Percentiles rank a stretch among this genome's conserved stretches.
Conservation (phyloP, 2,797 vertebrate species). For the Sebastes matsubarae region DNA sequence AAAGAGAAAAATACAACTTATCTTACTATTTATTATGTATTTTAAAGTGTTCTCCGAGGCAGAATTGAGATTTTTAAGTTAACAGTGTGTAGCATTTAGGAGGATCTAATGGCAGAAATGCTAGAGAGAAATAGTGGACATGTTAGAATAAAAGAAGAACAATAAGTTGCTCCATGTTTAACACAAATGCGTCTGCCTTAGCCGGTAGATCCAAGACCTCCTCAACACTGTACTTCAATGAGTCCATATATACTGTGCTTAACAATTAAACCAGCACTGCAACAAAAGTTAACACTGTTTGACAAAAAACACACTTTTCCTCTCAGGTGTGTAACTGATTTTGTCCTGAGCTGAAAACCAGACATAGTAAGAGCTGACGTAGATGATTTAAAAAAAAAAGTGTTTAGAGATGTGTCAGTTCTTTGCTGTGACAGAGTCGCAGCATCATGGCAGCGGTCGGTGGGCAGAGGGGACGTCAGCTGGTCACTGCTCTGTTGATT, state of each 20-base stretch:
- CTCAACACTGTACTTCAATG: background rate
- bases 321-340: background rate
- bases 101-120: background rate
- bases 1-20: background rate
- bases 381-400: background rate
- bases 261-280: conserved; percentile 13
- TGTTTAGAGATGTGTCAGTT: conserved; percentile 1
- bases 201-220: background rate
- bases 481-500: conserved; percentile 44
- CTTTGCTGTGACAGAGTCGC: background rate
- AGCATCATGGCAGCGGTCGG: background rate
- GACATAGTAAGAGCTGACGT: background rate
- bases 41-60: background rate
- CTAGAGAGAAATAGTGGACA: background rate
- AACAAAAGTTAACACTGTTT: conserved; percentile 47
- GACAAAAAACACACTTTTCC: conserved; percentile 6
- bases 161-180: background rate
- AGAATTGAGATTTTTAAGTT: background rate
- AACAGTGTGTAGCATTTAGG: no score
- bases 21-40: background rate
- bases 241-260: background rate
- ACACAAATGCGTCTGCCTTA: background rate
- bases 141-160: background rate
- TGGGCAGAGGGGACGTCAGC: background rate
- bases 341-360: conserved; percentile 6